Percentiles rank a stretch among this genome's conserved stretches.
Evolutionary conservation across 2,888 invertebrate species (phyloP).

Genomic region (Hemaris fuciformis): DNA sequence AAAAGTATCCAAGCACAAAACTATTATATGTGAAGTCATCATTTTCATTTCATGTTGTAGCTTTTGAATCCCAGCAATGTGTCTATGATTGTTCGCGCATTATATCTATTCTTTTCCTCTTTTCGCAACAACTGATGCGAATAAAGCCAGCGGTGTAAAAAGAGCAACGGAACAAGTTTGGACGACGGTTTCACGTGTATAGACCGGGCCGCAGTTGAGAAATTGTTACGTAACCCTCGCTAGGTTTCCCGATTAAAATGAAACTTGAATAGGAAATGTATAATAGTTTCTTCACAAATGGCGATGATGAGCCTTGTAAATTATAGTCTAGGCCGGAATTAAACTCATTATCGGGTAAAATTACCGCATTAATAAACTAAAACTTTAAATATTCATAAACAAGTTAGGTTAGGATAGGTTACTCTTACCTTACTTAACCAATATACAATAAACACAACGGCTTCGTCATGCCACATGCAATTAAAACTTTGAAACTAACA

Average conservation of each 20-base stretch:
- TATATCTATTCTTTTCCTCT: constrained; percentile 15
- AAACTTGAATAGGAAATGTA: constrained; percentile 25
- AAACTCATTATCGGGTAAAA: not conserved
- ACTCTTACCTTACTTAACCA: not conserved
- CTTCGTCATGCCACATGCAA: not conserved
- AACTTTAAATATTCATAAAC: too few relatives aligned
- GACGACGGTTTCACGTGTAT: constrained; percentile 20
- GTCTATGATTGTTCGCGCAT: constrained; percentile 8
- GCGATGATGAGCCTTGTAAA: not conserved
- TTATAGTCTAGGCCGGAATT: too few relatives aligned
- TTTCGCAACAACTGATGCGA: constrained; percentile 16
- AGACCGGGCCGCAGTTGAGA: constrained; percentile 22
- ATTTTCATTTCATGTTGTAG: too few relatives aligned
- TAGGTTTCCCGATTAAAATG: constrained; percentile 30
- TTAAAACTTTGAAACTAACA: not conserved
- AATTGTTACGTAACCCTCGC: constrained; percentile 30
- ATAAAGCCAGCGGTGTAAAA: constrained; percentile 28
- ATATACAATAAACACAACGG: not conserved
- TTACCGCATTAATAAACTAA: not conserved
- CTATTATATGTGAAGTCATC: too few relatives aligned
- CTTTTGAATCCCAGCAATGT: not conserved
- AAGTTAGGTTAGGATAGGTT: too few relatives aligned
- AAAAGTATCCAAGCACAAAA: not conserved
- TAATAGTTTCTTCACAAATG: constrained; percentile 20
- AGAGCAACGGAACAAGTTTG: constrained; percentile 23